Base-by-base conservation (phyloP, 2,797 vertebrate genomes). In the Halcyon chelicuti region DNA sequence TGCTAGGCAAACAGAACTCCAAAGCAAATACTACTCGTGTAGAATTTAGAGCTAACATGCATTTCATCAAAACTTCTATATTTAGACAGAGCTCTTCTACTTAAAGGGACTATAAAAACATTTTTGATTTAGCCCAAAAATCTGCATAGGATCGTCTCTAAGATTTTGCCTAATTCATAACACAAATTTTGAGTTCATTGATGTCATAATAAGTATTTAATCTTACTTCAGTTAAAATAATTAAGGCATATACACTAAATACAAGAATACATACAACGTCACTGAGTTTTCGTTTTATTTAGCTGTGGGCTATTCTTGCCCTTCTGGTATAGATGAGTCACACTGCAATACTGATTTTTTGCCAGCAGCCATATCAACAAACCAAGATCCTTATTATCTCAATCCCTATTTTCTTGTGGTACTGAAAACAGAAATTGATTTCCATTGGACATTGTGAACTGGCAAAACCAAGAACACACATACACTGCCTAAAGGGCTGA, bases 281-380 rank as follows among this genome's bases (percentile, higher is more conserved):
- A 95, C 47, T 42, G 54, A 63, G 80, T 74, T 65, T 86, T 86
- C 22, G 44, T 76, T 74, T 47, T n/a, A 62, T 75, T 75, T 65
- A 86, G 98, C 98, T 98, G 94, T 95, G 97, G 98, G 98, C 97
- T 98, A 98, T 96, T 94, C 93, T 95, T 98, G 97, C 96, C 97
- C 97, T 98, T 98, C 98, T 98, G 95, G 95, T 96, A 95, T 47
- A 98, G 96, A 98, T 97, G 97, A 98, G 96, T 98, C 98, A 98
- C 96, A 97, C 98, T 97, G 46, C 29, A 92, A 90, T 25, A 65
- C 8, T 37, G 35, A 54, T 98, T 96, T 97, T 98, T 98, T 98
- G 97, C 97, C 98, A 96, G 97, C 90, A 97, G 97, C 95, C 98
- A 79, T 96, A 97, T 98, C 98, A 98, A 98, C 97, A 98, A 96